These are phyloP conservation scores for Ectropis crepuscularia DNA, from an alignment of 2,888 invertebrate species.

Conservation along the genomic window DNA sequence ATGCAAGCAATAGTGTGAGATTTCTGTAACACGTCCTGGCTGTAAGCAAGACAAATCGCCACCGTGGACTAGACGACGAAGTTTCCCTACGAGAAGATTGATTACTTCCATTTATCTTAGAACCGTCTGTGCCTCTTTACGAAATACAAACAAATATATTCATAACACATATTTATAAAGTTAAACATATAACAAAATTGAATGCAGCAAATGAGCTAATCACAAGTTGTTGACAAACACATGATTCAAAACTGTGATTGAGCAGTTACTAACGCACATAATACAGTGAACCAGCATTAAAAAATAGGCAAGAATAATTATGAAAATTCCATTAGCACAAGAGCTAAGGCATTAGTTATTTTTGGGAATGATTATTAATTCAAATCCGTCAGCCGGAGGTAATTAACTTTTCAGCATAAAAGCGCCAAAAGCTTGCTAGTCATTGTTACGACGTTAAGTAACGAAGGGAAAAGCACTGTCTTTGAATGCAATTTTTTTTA, in stretches of 20 bases:
- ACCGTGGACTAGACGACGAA: constrained; percentile 44
- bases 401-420: constrained; percentile 9
- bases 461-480: background rate
- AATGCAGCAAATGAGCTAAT: background rate
- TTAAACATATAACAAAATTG: background rate
- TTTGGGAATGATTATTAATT: constrained; percentile 7
- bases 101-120: constrained; percentile 47
- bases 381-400: constrained; percentile 5
- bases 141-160: constrained; percentile 33
- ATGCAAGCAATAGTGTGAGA: constrained; percentile 45
- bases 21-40: constrained; percentile 44
- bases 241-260: constrained; percentile 1
- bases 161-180: background rate
- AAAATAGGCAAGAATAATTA: background rate
- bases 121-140: constrained; percentile 38
- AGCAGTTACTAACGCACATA: background rate
- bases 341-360: constrained; percentile 3
- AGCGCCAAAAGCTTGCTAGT: constrained; percentile 1
- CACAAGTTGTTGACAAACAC: constrained; percentile 13
- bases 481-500: background rate
- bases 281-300: constrained; percentile 15
- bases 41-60: constrained; percentile 55
- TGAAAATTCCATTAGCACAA: constrained; percentile 5
- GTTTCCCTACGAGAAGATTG: constrained; percentile 50
- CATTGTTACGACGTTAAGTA: constrained; percentile 7